phyloP scores from a whole-genome alignment of 2,113 vertebrate species.

The Anarrhichthys ocellatus region DNA sequence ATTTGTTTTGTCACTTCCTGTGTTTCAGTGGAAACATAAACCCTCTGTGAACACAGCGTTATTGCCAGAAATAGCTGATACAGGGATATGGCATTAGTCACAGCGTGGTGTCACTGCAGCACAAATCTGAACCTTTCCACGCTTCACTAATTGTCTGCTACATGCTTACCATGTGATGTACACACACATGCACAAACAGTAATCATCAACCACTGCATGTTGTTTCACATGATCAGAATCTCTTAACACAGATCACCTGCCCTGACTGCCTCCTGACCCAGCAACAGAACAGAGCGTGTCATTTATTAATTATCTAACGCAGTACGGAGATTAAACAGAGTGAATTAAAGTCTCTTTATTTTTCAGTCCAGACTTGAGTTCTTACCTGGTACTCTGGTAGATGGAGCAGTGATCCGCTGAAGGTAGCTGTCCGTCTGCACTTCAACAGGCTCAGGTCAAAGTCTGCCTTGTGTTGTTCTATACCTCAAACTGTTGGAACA shows the following conservation, averaged over 20 bases:
- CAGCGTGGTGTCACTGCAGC: slow-evolving; percentile 44
- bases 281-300: background rate
- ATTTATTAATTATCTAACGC: slow-evolving; percentile 6
- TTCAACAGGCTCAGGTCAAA: slow-evolving; percentile 63
- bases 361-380: background rate
- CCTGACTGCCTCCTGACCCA: slow-evolving; percentile 5
- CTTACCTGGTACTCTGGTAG: slow-evolving; percentile 32
- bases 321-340: background rate
- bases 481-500: slow-evolving; percentile 40
- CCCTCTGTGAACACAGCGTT: slow-evolving; percentile 54
- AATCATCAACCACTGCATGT: slow-evolving; percentile 2
- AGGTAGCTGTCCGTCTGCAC: background rate
- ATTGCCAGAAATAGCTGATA: slow-evolving; percentile 64
- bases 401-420: background rate
- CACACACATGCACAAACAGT: background rate
- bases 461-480: slow-evolving; percentile 61
- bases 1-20: background rate
- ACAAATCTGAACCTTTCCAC: slow-evolving; percentile 27
- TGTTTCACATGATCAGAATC: slow-evolving; percentile 43
- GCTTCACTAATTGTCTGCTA: slow-evolving; percentile 41
- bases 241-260: slow-evolving; percentile 23
- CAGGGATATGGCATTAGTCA: slow-evolving; percentile 62
- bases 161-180: slow-evolving; percentile 41
- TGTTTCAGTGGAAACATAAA: slow-evolving; percentile 57
- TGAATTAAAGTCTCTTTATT: background rate